A percentile compares a stretch with the other conserved stretches of the same genome.
Evolutionary conservation across 2,888 invertebrate species (phyloP).

Genomic region (Erebia epiphron): DNA sequence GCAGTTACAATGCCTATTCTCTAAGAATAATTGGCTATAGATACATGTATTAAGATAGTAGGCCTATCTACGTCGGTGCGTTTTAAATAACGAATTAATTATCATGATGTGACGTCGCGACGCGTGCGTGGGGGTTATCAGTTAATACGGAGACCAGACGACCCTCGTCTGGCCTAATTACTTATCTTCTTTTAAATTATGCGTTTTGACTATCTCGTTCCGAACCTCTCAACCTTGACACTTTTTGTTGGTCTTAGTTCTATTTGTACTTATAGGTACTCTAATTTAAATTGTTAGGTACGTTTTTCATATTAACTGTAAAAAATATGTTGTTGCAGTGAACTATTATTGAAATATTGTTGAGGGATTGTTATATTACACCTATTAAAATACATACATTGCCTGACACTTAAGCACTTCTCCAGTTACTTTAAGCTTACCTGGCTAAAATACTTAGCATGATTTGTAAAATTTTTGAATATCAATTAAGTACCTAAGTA

Average conservation of each 20-base stretch:
- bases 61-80: conserved; percentile 32
- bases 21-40: conserved; percentile 10
- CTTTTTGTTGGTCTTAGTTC: conserved; percentile 31
- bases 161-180: conserved; percentile 75
- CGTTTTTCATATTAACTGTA: too few relatives aligned
- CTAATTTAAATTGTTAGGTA: not conserved
- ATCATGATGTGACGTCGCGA: conserved; percentile 55
- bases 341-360: too few relatives aligned
- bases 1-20: conserved; percentile 22
- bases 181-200: conserved; percentile 59
- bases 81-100: conserved; percentile 40
- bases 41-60: conserved; percentile 30
- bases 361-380: too few relatives aligned
- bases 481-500: too few relatives aligned
- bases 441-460: too few relatives aligned
- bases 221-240: conserved; percentile 52
- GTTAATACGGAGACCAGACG: conserved; percentile 65
- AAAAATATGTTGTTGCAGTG: too few relatives aligned
- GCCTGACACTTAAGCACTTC: too few relatives aligned
- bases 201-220: conserved; percentile 38
- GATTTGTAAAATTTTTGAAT: too few relatives aligned
- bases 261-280: not conserved
- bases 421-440: too few relatives aligned
- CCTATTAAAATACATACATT: too few relatives aligned
- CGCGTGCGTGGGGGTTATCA: conserved; percentile 69